phyloP scores from a whole-genome alignment of 2,888 invertebrate genomes.

The Nyleta sp. region DNA sequence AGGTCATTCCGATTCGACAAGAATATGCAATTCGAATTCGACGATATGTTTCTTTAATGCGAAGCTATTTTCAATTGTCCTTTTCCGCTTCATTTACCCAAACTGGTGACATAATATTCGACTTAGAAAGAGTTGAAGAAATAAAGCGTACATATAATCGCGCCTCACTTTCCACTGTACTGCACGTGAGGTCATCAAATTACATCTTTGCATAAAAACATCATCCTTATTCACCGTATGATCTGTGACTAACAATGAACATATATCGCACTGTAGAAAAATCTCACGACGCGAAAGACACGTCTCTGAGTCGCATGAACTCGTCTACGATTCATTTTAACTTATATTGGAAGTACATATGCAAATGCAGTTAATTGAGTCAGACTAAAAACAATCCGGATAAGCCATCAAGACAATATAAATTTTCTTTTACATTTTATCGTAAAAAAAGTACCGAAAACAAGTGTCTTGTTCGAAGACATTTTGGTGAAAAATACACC shows the following conservation, averaged over 20 bases:
- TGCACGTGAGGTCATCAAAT: conserved; percentile 48
- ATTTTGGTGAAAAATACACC: no score
- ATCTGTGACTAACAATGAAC: conserved; percentile 57
- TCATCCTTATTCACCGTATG: conserved; percentile 60
- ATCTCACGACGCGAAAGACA: conserved; percentile 54
- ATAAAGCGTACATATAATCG: neutral
- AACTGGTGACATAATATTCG: conserved; percentile 35
- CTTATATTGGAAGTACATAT: conserved; percentile 23
- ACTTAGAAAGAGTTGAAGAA: conserved; percentile 9
- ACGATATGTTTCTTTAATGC: no score
- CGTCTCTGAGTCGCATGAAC: conserved; percentile 41
- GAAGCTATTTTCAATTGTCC: neutral
- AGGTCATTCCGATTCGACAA: no score
- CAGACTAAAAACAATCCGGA: neutral
- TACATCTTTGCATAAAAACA: conserved; percentile 61
- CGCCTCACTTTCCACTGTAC: conserved; percentile 38
- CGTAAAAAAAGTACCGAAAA: no score
- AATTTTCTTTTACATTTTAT: no score
- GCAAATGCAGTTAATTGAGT: conserved; percentile 24
- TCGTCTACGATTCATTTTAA: conserved; percentile 38
- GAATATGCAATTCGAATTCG: neutral
- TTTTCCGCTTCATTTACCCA: conserved; percentile 21
- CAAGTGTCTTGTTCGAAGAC: no score
- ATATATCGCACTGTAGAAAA: conserved; percentile 32
- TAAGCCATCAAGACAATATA: no score